Evolutionary conservation across 1,140 invertebrate species (phyloP), one percentile per base, ranked within the genome.

Genomic region (Drosophila lacteicornis): DNA sequence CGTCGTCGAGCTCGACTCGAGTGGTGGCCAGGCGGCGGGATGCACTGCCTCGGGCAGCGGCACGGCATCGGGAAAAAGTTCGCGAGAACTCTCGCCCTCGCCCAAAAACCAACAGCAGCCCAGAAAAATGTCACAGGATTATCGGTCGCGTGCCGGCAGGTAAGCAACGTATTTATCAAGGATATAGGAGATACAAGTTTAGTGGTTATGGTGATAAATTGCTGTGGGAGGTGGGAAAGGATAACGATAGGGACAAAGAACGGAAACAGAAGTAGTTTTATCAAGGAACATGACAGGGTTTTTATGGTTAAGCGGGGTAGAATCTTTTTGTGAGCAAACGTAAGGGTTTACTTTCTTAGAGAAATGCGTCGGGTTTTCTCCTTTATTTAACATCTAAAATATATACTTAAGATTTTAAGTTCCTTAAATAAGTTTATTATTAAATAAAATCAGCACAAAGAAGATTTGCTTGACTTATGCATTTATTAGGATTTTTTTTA

Each of bases 81-180:
- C 87, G 2, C 86, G 92, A 43, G 92, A 92, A 81, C 82, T 92
- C 40, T 93, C 92, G 12, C 92, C 92, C 6, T 84, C 92, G 46
- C 91, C 92, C n/a, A 92, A 91, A 71, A 91, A 92, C 80, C 80
- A 83, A 61, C 91, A 91, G 57, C 91, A 91, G 70, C 80, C 82
- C 51, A 78, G 91, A 56, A 92, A 92, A 85, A 80, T 92, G 75
- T 92, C 92, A 63, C 85, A 90, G 69, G 92, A 92, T 81, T 91
- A 92, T 83, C 88, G 91, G 62, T 82, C 91, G 78, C 83, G 87
- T 76, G 88, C 92, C 57, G 91, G 90, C 73, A 87, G 83, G 83
- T 87, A 71, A 88, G 73, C 38, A 62, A 38, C 40, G 58, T 47
- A 78, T 81, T 71, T 84, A 60, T 76, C 71, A 76, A 27, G 46